Percentiles rank a stretch among this genome's conserved stretches.
Evolutionary conservation across 2,888 invertebrate genomes (phyloP).

Genomic region (Cerastoderma edule): DNA sequence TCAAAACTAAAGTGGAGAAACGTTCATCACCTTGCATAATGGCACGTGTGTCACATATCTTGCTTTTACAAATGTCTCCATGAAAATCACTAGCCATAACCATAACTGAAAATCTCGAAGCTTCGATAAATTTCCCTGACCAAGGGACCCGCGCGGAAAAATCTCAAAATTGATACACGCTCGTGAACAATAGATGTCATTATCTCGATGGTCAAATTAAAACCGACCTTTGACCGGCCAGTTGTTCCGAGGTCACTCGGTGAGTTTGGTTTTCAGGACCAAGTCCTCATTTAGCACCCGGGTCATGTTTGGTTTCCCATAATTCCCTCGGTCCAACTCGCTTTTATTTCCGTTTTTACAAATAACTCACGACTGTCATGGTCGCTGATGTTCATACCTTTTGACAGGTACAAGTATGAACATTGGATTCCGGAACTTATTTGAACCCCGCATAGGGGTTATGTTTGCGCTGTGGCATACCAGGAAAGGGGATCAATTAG

Average conservation of each 20-base stretch:
- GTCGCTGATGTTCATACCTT: constrained; percentile 40
- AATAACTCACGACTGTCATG: constrained; percentile 57
- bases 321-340: constrained; percentile 15
- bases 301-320: constrained; percentile 50
- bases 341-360: constrained; percentile 20
- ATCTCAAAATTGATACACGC: constrained; percentile 22
- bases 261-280: constrained; percentile 43
- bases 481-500: not conserved
- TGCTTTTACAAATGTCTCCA: no score
- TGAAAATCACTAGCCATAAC: no score
- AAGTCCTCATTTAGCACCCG: constrained; percentile 26
- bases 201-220: constrained; percentile 36
- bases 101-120: no score
- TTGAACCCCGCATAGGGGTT: constrained; percentile 25
- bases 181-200: constrained; percentile 37
- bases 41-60: no score
- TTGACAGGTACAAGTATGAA: constrained; percentile 40
- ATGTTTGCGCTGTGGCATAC: not conserved
- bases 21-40: no score
- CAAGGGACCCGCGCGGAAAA: not conserved
- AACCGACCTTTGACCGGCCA: constrained; percentile 44
- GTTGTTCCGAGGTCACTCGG: constrained; percentile 39
- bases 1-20: no score
- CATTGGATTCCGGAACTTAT: constrained; percentile 9
- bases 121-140: no score